Evolutionary conservation across 2,797 vertebrate species (phyloP).

Genomic region (Etheostoma nigrum): DNA sequence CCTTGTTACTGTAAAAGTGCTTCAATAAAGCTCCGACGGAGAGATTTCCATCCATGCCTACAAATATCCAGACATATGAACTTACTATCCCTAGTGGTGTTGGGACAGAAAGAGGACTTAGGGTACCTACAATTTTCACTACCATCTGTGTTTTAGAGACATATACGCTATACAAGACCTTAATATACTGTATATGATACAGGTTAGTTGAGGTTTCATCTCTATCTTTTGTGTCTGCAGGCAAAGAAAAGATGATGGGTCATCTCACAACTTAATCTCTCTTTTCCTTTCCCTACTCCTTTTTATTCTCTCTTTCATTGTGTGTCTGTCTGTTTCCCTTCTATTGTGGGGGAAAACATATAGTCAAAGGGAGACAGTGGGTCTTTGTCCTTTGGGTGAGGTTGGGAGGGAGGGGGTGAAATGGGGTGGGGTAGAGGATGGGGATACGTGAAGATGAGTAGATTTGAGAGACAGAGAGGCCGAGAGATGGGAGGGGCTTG

Average conservation of each 20-base stretch:
- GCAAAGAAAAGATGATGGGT: slow-evolving; percentile 19
- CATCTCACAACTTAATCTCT: slow-evolving; percentile 33
- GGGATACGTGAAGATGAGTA: slow-evolving; percentile 50
- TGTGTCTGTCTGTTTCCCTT: slow-evolving; percentile 57
- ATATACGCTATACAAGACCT: neutral
- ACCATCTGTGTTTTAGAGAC: neutral
- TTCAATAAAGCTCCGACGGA: slow-evolving; percentile 51
- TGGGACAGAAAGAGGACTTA: slow-evolving; percentile 5
- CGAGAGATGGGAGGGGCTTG: slow-evolving; percentile 54
- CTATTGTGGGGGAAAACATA: slow-evolving; percentile 66
- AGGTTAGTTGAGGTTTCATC: slow-evolving; percentile 1
- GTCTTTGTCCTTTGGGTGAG: slow-evolving; percentile 78
- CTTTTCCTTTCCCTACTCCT: slow-evolving; percentile 14
- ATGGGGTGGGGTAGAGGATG: slow-evolving; percentile 43
- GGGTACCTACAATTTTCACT: neutral
- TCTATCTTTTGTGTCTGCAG: slow-evolving; percentile 15
- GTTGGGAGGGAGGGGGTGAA: slow-evolving; percentile 48
- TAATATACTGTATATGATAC: neutral
- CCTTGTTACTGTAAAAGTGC: slow-evolving; percentile 51
- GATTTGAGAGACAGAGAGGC: slow-evolving; percentile 28
- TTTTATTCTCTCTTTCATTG: slow-evolving; percentile 56
- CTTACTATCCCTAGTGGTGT: neutral
- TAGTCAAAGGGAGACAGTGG: slow-evolving; percentile 68
- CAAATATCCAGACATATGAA: slow-evolving; percentile 36
- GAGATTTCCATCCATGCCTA: slow-evolving; percentile 48